These are phyloP conservation scores for Zaprionus vittiger DNA, from an alignment of 1,140 invertebrate genomes.

Conservation along the genomic window DNA sequence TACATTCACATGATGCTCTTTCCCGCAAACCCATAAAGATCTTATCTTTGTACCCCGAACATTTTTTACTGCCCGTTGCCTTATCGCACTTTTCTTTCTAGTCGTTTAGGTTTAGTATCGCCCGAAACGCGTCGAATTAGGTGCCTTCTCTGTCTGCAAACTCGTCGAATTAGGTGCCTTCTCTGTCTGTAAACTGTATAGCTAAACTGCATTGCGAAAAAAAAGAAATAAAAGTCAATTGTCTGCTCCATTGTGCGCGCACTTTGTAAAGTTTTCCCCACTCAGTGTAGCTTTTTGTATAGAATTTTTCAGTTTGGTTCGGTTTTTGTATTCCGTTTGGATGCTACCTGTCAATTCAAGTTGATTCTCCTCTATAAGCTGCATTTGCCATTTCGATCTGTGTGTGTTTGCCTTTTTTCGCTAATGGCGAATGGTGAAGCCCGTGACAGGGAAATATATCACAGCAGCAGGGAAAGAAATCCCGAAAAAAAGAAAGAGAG, in stretches of 20 bases:
- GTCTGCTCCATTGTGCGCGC: constrained; percentile 12
- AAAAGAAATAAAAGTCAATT: not conserved
- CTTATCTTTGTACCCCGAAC: not conserved
- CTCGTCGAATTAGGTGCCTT: not conserved
- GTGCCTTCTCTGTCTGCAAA: not conserved
- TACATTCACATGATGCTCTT: not conserved
- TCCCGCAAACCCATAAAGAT: not conserved
- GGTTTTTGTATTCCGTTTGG: not conserved
- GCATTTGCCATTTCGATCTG: constrained; percentile 29
- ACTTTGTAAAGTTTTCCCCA: constrained; percentile 6
- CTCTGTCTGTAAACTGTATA: not conserved
- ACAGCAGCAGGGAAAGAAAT: constrained; percentile 22
- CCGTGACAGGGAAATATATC: constrained; percentile 43
- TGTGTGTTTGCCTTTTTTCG: constrained; percentile 20
- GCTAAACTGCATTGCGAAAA: not conserved
- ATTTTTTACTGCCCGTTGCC: not conserved
- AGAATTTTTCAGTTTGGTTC: not conserved
- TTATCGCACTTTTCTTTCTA: not conserved
- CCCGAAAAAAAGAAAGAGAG: constrained; percentile 15
- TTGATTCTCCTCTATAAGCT: not conserved
- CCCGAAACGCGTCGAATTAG: not conserved
- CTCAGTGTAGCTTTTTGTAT: not conserved
- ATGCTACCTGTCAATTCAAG: constrained; percentile 26
- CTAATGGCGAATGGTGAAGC: constrained; percentile 28
- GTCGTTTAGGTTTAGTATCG: not conserved